These are phyloP conservation scores for Nixonia krombeini DNA, from an alignment of 1,140 invertebrate genomes.

Conservation along the genomic window DNA sequence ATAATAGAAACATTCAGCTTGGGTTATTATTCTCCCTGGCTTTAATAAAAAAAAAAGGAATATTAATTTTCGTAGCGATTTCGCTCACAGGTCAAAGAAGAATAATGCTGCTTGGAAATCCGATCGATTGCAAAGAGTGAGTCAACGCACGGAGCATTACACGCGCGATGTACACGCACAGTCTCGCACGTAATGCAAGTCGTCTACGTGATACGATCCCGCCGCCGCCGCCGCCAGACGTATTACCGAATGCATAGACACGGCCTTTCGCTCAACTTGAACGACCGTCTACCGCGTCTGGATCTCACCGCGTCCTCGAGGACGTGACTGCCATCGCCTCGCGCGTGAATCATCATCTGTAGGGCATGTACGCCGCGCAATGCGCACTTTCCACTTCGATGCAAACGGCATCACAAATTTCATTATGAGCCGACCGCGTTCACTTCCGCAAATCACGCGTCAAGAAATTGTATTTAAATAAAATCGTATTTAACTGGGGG, in stretches of 20 bases:
- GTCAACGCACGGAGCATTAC: not conserved
- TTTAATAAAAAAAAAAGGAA: too few species aligned
- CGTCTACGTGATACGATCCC: too few species aligned
- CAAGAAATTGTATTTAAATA: too few species aligned
- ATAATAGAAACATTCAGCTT: too few species aligned
- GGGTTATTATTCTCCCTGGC: too few species aligned
- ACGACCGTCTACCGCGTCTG: conserved; percentile 14
- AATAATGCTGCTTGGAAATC: too few species aligned
- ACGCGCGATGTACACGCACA: conserved; percentile 9
- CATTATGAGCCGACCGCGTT: too few species aligned
- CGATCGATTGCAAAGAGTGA: not conserved
- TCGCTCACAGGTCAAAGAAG: too few species aligned
- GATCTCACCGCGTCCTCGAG: conserved; percentile 14
- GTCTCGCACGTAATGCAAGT: conserved; percentile 15
- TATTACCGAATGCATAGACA: conserved; percentile 11
- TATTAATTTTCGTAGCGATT: too few species aligned
- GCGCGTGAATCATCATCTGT: conserved; percentile 4
- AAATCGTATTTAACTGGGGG: too few species aligned
- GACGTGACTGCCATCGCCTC: conserved; percentile 1
- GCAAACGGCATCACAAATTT: too few species aligned
- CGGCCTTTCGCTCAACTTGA: conserved; percentile 6
- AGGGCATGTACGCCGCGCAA: not conserved
- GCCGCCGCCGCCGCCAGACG: conserved; percentile 1
- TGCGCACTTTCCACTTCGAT: not conserved
- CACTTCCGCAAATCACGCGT: too few species aligned